phyloP scores from a whole-genome alignment of 2,797 vertebrate genomes.

The Gymnodraco acuticeps region DNA sequence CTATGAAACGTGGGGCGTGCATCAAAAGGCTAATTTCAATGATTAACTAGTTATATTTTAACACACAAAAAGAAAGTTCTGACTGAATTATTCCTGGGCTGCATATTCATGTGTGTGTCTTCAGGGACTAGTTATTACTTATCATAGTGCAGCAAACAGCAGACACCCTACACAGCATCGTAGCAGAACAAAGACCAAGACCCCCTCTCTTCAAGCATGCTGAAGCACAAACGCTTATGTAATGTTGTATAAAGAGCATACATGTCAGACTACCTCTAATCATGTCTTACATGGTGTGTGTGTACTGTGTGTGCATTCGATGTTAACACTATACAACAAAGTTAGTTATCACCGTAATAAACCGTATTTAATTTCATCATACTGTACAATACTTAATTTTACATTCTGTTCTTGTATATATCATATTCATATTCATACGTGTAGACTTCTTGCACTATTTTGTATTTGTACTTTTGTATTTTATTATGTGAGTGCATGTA shows the following conservation, averaged over 20 bases:
- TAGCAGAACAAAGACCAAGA: slow-evolving; percentile 39
- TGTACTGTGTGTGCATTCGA: no score
- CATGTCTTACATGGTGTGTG: slow-evolving; percentile 2
- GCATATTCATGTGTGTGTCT: slow-evolving; percentile 32
- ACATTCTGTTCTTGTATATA: no score
- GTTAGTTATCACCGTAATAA: slow-evolving; percentile 4
- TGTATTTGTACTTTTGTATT: no score
- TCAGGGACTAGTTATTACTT: slow-evolving; percentile 43
- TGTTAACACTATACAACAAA: slow-evolving; percentile 25
- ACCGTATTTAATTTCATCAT: no score
- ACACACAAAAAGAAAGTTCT: slow-evolving; percentile 39
- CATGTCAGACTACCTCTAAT: slow-evolving; percentile 48
- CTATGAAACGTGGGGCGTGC: slow-evolving; percentile 26
- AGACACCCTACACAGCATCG: slow-evolving; percentile 37
- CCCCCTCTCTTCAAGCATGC: slow-evolving; percentile 23
- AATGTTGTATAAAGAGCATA: slow-evolving; percentile 43
- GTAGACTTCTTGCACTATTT: no score
- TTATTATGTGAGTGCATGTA: background rate
- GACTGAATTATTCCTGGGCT: background rate
- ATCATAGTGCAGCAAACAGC: slow-evolving; percentile 45
- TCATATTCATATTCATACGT: no score
- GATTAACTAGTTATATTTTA: background rate
- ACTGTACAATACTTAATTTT: no score
- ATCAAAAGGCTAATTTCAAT: background rate
- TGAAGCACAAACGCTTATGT: slow-evolving; percentile 53